These are phyloP conservation scores for Deilephila elpenor DNA, from an alignment of 2,888 invertebrate species.

Conservation along the genomic window DNA sequence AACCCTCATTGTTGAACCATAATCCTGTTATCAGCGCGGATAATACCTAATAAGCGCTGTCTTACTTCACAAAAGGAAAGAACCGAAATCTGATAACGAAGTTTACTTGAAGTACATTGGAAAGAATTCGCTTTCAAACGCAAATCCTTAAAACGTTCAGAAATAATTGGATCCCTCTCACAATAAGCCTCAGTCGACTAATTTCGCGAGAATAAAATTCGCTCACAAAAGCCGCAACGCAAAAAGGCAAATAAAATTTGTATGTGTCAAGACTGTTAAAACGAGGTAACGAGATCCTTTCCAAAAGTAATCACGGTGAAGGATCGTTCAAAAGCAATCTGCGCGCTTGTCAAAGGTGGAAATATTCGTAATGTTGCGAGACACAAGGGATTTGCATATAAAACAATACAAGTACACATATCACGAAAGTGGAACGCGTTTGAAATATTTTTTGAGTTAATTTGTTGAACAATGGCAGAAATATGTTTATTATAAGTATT, in stretches of 20 bases:
- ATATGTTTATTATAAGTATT: too few relatives aligned
- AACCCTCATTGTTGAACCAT: not conserved
- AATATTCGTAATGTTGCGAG: slow-evolving; percentile 33
- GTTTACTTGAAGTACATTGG: slow-evolving; percentile 48
- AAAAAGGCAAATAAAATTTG: slow-evolving; percentile 71
- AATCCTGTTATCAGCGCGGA: not conserved
- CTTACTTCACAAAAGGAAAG: slow-evolving; percentile 25
- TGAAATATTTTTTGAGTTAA: not conserved
- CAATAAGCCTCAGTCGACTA: slow-evolving; percentile 62
- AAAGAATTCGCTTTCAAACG: slow-evolving; percentile 51
- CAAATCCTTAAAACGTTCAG: slow-evolving; percentile 56
- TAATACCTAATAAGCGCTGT: slow-evolving; percentile 25
- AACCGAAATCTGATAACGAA: slow-evolving; percentile 39
- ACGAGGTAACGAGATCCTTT: slow-evolving; percentile 73
- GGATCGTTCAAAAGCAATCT: slow-evolving; percentile 71
- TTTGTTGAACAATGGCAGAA: not conserved
- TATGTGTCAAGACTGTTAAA: slow-evolving; percentile 80
- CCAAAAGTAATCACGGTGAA: slow-evolving; percentile 62
- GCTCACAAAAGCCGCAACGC: slow-evolving; percentile 69
- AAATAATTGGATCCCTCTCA: slow-evolving; percentile 68
- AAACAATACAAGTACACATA: slow-evolving; percentile 14
- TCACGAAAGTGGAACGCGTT: not conserved
- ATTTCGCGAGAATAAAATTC: slow-evolving; percentile 72
- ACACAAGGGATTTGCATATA: slow-evolving; percentile 9
- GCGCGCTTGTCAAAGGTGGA: slow-evolving; percentile 57